Base-by-base conservation (phyloP, 2,113 vertebrate species). In the Amblyornis subalaris region DNA sequence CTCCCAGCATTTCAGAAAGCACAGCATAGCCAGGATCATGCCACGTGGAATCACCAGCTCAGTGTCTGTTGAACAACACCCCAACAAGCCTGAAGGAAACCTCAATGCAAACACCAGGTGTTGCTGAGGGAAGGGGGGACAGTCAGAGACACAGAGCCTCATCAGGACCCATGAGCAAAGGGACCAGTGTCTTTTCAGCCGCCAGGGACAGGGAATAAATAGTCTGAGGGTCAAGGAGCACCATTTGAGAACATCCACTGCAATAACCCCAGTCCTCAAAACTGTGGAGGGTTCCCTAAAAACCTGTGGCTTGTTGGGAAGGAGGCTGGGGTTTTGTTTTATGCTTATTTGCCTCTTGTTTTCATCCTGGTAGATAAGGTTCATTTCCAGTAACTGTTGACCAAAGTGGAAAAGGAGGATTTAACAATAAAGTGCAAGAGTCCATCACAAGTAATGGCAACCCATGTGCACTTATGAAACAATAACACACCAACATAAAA, bases 401-500 rank as follows among this genome's bases (percentile, higher is more conserved):
- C 82, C 74, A 86, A 93, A 83, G 75, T 77, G 60, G 89, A 94
- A 83, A 91, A 95, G 85, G 40, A 88, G 64, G n/a, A 71, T 83
- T 80, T 72, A 94, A 95, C 85, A 95, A 73, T 79, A 45, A 93
- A 94, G 64, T 70, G 65, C 79, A 80, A 74, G 83, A 83, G 42
- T 85, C 85, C 67, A 73, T 62, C 88, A 82, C 38, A 55, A 96
- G 64, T 85, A 81, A 94, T 51, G 67, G 89, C 64, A 83, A 85
- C 53, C 50, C 71, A 24, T 69, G 74, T 58, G 78, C 69, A 83
- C 93, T 77, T 85, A 88, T 60, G 82, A 91, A 97, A 95, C 93
- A 96, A 85, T 85, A 95, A 95, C 94, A 94, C 60, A 89, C 75
- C 82, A 88, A 77, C 78, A 90, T 74, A 83, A 93, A 93, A 94